Evolutionary conservation across 2,113 vertebrate species (phyloP), one percentile per base, ranked within the genome.

Genomic region (Oreochromis niloticus): DNA sequence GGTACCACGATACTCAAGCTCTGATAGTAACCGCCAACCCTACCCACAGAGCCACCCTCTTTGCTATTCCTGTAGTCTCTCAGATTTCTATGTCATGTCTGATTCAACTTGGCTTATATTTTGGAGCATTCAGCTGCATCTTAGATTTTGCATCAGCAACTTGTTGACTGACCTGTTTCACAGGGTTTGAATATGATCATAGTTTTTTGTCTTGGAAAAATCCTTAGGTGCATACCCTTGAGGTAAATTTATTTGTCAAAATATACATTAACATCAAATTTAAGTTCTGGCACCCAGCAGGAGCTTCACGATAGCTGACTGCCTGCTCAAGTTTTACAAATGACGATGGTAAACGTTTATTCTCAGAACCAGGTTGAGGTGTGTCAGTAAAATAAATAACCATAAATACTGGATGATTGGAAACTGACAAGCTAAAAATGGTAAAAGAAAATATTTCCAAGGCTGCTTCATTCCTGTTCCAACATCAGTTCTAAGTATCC

Each of bases 371-470:
- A 73, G 36, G n/a, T 61, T 6, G 73, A 78, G 2, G 17, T 39
- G 22, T 34, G 9, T 71, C 24, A 86, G 50, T 83, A 7, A 56
- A 41, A 85, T 87, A 90, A 91, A 92, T 87, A 91, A 83, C n/a
- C 81, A 88, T 86, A 86, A 84, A 92, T 78, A 87, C 66, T 82
- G 83, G 61, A 54, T 19, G 54, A 78, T n/a, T 78, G 27, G 46
- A 86, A 34, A 43, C 52, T 34, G 39, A 50, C 63, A 48, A 80
- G 71, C 12, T 83, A 22, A 83, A 86, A 46, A 22, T 13, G 41
- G 13, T 82, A 43, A 80, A 82, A 78, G 19, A 41, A 41, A 85
- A 87, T 66, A 66, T 78, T 61, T 56, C 43, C n/a, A 6, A 71
- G 50, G 52, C 36, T 81, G 56, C 24, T 13, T 57, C 19, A 11